These are phyloP conservation scores for Pedetes capensis DNA, from an alignment of 2,113 vertebrate species.

Conservation along the genomic window DNA sequence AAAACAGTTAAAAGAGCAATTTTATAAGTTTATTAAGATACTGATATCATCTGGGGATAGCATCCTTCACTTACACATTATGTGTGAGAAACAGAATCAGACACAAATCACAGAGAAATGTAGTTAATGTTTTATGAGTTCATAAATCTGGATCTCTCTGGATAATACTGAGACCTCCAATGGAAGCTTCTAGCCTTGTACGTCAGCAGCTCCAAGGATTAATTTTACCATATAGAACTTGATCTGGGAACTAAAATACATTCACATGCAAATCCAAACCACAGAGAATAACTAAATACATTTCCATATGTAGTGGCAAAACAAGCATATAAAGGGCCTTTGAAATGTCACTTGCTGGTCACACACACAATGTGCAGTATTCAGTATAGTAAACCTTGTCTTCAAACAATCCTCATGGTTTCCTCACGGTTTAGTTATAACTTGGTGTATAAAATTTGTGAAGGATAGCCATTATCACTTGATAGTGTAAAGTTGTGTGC, in stretches of 20 bases:
- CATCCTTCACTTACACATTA: constrained; percentile 67
- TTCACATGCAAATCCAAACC: constrained; percentile 51
- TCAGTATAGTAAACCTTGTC: not conserved
- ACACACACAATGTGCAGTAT: not conserved
- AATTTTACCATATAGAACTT: constrained; percentile 73
- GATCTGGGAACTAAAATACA: constrained; percentile 60
- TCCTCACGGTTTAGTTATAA: constrained; percentile 30
- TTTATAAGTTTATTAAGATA: constrained; percentile 76
- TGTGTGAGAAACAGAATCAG: constrained; percentile 67
- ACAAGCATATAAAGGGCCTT: not conserved
- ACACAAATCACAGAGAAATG: constrained; percentile 79
- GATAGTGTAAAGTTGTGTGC: not conserved
- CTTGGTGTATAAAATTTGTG: not conserved
- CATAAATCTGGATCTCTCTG: constrained; percentile 74
- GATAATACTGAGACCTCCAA: constrained; percentile 62
- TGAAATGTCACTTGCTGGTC: constrained; percentile 25
- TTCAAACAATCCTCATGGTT: not conserved
- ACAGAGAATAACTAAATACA: constrained; percentile 54
- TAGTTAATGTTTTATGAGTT: constrained; percentile 72
- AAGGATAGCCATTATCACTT: not conserved
- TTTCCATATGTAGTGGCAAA: constrained; percentile 36
- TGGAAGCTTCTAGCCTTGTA: constrained; percentile 59
- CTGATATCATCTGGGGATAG: constrained; percentile 70
- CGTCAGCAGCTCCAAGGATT: constrained; percentile 69
- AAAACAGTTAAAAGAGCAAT: constrained; percentile 74